phyloP scores from a whole-genome alignment of 2,113 vertebrate species.

The Hucho hucho region DNA sequence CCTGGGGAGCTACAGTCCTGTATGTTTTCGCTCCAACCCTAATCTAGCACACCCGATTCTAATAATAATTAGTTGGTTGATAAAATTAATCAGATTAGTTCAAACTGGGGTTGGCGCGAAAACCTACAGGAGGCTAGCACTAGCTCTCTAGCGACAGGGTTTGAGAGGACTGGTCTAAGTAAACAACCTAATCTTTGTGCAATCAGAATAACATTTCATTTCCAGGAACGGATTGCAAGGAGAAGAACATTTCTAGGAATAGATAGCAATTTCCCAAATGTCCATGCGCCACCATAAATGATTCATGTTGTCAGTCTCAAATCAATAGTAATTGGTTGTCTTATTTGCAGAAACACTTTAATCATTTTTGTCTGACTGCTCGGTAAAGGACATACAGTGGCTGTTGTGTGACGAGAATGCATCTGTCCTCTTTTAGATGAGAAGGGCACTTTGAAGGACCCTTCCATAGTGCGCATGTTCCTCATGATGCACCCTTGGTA shows the following conservation, averaged over 20 bases:
- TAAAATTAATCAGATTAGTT: too few relatives aligned
- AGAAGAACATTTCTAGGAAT: background rate
- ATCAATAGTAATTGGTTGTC: background rate
- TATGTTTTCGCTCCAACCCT: too few relatives aligned
- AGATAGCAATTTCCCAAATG: background rate
- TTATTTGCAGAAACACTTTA: background rate
- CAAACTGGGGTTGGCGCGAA: too few relatives aligned
- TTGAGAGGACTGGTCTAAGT: background rate
- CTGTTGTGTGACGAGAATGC: background rate
- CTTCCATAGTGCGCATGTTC: conserved; percentile 82
- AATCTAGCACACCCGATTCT: too few relatives aligned
- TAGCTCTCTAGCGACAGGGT: too few relatives aligned
- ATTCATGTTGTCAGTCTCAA: background rate
- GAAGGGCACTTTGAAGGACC: conserved; percentile 76
- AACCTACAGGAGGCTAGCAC: too few relatives aligned
- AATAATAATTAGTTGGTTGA: too few relatives aligned
- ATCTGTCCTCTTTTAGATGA: conserved; percentile 69
- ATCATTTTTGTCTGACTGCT: background rate
- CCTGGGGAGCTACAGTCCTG: too few relatives aligned
- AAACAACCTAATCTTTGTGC: background rate
- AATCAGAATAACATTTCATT: background rate
- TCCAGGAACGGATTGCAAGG: background rate
- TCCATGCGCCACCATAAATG: background rate
- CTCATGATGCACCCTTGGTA: conserved; percentile 95
- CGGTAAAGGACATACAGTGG: background rate